phyloP scores from a whole-genome alignment of 2,888 invertebrate species.

The Meghimatium bilineatum region DNA sequence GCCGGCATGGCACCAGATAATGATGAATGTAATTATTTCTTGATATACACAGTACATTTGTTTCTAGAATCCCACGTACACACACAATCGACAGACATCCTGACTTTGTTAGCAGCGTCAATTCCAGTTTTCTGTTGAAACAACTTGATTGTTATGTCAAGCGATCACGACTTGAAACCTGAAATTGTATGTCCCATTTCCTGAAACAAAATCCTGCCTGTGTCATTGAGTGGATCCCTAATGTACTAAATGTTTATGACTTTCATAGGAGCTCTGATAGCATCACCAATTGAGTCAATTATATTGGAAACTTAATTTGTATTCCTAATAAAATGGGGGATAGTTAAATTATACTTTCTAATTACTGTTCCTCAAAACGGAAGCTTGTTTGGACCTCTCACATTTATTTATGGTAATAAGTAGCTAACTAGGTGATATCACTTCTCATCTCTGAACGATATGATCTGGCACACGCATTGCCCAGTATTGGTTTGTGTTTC shows the following conservation, averaged over 20 bases:
- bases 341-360: not conserved
- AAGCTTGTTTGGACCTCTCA: not conserved
- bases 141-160: not conserved
- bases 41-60: too few species aligned
- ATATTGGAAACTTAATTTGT: not conserved
- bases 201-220: not conserved
- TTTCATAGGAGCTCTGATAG: not conserved
- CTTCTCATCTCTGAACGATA: not conserved
- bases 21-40: too few species aligned
- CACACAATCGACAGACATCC: too few species aligned
- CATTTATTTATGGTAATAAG: not conserved
- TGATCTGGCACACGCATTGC: not conserved
- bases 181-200: not conserved
- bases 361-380: not conserved
- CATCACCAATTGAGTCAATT: not conserved
- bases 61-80: too few species aligned
- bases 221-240: not conserved
- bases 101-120: not conserved
- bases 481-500: too few species aligned
- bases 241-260: not conserved
- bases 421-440: conserved; percentile 14
- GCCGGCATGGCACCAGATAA: too few species aligned
- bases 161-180: not conserved
- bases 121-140: not conserved
- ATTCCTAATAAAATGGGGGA: not conserved